phyloP scores from a whole-genome alignment of 30 jellyfish, hydroid and myxozoan species.

The Pelagia noctiluca region DNA sequence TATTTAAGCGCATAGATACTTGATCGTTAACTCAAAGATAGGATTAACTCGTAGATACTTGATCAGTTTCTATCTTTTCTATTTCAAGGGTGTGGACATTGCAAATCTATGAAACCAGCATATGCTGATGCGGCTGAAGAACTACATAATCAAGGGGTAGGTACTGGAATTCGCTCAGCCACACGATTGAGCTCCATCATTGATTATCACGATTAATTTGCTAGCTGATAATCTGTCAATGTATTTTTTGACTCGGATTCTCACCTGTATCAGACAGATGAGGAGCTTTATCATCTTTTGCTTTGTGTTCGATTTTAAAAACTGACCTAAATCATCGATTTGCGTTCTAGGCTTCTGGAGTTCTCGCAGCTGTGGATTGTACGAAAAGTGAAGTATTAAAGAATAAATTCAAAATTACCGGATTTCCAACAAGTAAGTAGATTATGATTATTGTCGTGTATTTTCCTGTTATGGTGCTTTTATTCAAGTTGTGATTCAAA shows the following conservation, averaged over 20 bases:
- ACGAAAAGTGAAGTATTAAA: conserved; percentile 62
- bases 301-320: too few relatives aligned
- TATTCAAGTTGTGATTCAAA: neutral
- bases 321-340: neutral
- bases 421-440: conserved; percentile 87
- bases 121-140: conserved; percentile 90
- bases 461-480: neutral
- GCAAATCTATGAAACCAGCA: conserved; percentile 93
- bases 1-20: too few relatives aligned
- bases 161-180: neutral
- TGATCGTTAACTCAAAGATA: too few relatives aligned
- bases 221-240: neutral
- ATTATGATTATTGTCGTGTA: neutral
- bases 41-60: too few relatives aligned
- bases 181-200: neutral
- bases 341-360: conserved; percentile 65
- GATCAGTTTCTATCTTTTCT: neutral
- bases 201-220: neutral
- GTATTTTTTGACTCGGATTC: neutral
- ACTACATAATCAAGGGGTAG: conserved; percentile 50
- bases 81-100: conserved; percentile 93
- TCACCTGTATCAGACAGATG: neutral
- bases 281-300: neutral
- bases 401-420: conserved; percentile 57
- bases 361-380: conserved; percentile 92